These are phyloP conservation scores for Romanomermis culicivorax DNA, from an alignment of 2,888 invertebrate species.

Conservation along the genomic window DNA sequence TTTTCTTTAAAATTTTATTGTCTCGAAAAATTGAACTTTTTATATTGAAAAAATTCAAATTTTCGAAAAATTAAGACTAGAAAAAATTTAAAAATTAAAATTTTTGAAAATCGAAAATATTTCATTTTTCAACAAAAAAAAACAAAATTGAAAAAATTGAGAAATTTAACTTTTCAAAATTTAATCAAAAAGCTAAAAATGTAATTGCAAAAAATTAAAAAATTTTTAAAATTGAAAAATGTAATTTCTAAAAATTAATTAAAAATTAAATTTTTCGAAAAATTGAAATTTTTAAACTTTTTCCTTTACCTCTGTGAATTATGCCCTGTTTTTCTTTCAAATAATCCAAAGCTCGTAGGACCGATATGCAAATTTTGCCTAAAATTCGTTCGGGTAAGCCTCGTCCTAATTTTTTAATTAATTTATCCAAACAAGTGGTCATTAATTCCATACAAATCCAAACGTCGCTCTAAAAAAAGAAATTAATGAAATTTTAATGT, in stretches of 20 bases:
- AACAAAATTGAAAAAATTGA: too few species aligned
- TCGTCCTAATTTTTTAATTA: constrained; percentile 57
- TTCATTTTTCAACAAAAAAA: too few species aligned
- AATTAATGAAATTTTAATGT: too few species aligned
- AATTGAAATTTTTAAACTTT: background rate
- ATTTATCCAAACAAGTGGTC: constrained; percentile 93
- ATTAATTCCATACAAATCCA: constrained; percentile 99
- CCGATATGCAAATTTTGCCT: constrained; percentile 87
- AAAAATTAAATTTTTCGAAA: background rate
- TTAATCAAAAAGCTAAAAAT: too few species aligned
- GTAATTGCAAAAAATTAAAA: constrained; percentile 2
- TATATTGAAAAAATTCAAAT: too few species aligned
- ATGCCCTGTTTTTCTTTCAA: constrained; percentile 88
- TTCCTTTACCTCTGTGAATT: constrained; percentile 66
- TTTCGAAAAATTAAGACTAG: too few species aligned
- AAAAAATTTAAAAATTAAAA: too few species aligned
- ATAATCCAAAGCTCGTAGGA: constrained; percentile 84
- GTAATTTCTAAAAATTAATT: constrained; percentile 15
- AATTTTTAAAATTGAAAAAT: constrained; percentile 22
- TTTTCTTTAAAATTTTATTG: too few species aligned
- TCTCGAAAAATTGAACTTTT: too few species aligned
- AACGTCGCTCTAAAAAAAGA: constrained; percentile 43
- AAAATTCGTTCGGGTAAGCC: constrained; percentile 88
- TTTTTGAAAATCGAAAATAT: too few species aligned
- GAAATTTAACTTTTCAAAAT: too few species aligned